A percentile compares a stretch with the other conserved stretches of the same genome.
phyloP scores from a whole-genome alignment of 2,888 invertebrate genomes.

The Rosalia funebris region DNA sequence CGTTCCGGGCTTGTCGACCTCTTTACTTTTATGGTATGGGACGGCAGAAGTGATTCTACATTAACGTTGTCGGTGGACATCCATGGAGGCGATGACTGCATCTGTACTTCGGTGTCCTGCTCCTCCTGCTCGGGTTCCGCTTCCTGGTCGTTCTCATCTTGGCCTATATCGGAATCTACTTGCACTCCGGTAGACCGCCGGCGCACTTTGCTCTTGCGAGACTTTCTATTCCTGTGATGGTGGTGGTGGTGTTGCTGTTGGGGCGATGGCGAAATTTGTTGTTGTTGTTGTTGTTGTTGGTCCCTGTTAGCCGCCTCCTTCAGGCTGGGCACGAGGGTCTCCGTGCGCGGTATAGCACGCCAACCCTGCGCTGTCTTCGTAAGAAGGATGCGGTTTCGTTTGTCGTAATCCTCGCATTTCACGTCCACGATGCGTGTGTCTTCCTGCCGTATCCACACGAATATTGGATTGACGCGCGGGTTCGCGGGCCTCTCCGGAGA shows the following conservation, averaged over 20 bases:
- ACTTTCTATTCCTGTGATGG: conserved; percentile 51
- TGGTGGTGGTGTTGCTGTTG: conserved; percentile 49
- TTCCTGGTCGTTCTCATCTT: conserved; percentile 45
- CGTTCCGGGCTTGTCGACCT: conserved; percentile 43
- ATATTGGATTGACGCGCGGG: conserved; percentile 82
- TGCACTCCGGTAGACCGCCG: conserved; percentile 61
- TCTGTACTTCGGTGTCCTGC: conserved; percentile 27
- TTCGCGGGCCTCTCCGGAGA: conserved; percentile 64
- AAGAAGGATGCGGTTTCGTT: conserved; percentile 83
- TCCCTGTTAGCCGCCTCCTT: conserved; percentile 65
- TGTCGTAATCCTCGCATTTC: conserved; percentile 88
- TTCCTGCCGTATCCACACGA: conserved; percentile 85
- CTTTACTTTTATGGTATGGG: conserved; percentile 70
- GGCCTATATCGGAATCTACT: conserved; percentile 55
- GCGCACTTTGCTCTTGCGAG: conserved; percentile 53
- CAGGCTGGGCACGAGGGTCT: conserved; percentile 66
- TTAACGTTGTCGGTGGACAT: conserved; percentile 63
- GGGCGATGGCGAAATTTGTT: conserved; percentile 40
- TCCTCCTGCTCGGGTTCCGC: conserved; percentile 36
- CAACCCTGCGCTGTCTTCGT: conserved; percentile 84
- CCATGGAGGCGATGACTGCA: conserved; percentile 53
- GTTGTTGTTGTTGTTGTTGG: conserved; percentile 44
- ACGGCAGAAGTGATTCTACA: conserved; percentile 72
- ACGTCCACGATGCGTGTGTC: conserved; percentile 85
- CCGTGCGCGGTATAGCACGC: conserved; percentile 84